Base-by-base conservation (phyloP, 2,888 invertebrate species). In the Tanaodytes sp. region DNA sequence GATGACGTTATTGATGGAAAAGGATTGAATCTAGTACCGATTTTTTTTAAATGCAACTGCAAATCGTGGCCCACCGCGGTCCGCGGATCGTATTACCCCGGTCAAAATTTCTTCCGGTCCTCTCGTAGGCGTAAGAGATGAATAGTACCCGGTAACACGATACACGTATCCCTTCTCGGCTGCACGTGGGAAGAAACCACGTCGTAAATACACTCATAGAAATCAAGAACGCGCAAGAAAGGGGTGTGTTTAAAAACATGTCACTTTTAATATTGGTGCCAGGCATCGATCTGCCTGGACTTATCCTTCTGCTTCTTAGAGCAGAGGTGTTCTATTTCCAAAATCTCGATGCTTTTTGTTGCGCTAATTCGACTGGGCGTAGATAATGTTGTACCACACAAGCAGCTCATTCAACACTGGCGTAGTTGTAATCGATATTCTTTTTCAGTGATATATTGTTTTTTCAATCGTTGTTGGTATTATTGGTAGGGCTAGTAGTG, bases 211-310 rank as follows among this genome's bases (percentile, higher is more conserved):
- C 76, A 76, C 78, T 80, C 82, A 80, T 82, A 82, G 83, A 84
- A 84, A 83, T 80, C 78, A 77, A 80, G 77, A 80, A 76, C 73
- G 61, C 51, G 63, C 61, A 75, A 79, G 77, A 80, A 82, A 81
- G 78, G 79, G 80, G 79, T 81, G 77, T 82, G 83, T 84, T 84
- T 83, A 79, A 84, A 84, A 84, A 84, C 84, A 84, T 84, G 84
- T 84, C 84, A 84, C 77, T 67, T 82, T 76, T 81, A 82, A 84
- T 84, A 84, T 83, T 77, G 80, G 79, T 78, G 72, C 51, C 75
- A 77, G 68, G 76, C 78, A 83, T 84, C 84, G 83, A 84, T 84
- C 78, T 77, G 75, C 67, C 66, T 52, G 58, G 49, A 45, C 45
- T 71, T 62, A 49, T 64, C 33, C 39, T 66, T 55, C 52, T 65